A percentile compares a stretch with the other conserved stretches of the same genome.
phyloP scores from a whole-genome alignment of 2,888 invertebrate species.

The Seira ritae region DNA sequence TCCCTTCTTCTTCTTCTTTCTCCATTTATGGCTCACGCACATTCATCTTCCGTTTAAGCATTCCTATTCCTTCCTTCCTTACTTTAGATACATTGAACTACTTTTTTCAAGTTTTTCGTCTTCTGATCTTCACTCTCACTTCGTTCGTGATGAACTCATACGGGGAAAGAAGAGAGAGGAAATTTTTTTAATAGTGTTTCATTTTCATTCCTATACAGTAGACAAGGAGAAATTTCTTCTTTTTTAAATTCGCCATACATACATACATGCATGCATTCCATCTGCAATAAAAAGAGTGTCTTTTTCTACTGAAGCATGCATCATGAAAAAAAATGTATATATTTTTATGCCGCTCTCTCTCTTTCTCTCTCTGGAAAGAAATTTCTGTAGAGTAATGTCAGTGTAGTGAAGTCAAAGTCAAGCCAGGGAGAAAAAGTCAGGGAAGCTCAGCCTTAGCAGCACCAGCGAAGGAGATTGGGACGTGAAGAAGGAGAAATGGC shows the following conservation, averaged over 20 bases:
- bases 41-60: neutral
- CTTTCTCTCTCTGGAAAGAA: neutral
- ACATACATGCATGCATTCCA: too few species aligned
- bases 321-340: slow-evolving; percentile 6
- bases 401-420: neutral
- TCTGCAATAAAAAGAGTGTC: slow-evolving; percentile 2
- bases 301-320: neutral
- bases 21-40: slow-evolving; percentile 6
- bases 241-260: too few species aligned
- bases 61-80: too few species aligned
- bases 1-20: neutral
- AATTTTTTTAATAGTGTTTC: too few species aligned
- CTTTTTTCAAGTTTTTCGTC: too few species aligned
- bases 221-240: too few species aligned
- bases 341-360: too few species aligned
- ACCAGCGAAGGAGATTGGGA: neutral
- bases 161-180: too few species aligned
- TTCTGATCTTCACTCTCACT: too few species aligned
- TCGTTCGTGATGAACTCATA: too few species aligned
- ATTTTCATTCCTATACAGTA: too few species aligned
- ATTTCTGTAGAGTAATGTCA: neutral
- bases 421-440: neutral
- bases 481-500: slow-evolving; percentile 34
- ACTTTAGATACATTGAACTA: too few species aligned
- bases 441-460: neutral